A percentile compares a stretch with the other conserved stretches of the same genome.
Evolutionary conservation across 1,140 invertebrate genomes (phyloP).

Genomic region (Neomicropteryx cornuta): DNA sequence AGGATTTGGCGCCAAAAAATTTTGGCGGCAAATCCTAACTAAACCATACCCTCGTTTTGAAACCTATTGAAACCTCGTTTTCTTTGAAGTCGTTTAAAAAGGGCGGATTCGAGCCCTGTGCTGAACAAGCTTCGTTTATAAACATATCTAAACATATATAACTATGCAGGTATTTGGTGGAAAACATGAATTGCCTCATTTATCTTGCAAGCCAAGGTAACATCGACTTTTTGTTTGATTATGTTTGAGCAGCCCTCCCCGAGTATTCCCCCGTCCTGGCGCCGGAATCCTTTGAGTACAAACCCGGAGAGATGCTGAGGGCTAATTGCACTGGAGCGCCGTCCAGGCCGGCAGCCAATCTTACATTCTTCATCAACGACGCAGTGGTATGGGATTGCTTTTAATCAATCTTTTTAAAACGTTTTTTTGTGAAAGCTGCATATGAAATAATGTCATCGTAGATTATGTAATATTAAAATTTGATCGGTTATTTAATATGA

Average conservation of each 20-base stretch:
- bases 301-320: constrained; percentile 56
- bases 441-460: neutral
- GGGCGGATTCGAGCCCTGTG: too few relatives aligned
- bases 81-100: too few relatives aligned
- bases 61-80: too few relatives aligned
- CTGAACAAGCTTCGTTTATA: constrained; percentile 1
- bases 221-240: too few relatives aligned
- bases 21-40: too few relatives aligned
- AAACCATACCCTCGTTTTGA: too few relatives aligned
- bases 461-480: neutral
- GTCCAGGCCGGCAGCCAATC: constrained; percentile 51
- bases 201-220: too few relatives aligned
- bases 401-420: neutral
- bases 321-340: constrained; percentile 63
- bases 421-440: neutral
- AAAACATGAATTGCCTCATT: too few relatives aligned
- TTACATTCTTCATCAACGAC: constrained; percentile 64
- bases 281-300: constrained; percentile 56
- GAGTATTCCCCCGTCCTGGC: constrained; percentile 40
- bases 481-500: neutral
- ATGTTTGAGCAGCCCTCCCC: constrained; percentile 38
- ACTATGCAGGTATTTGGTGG: too few relatives aligned
- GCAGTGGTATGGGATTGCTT: constrained; percentile 48
- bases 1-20: too few relatives aligned
- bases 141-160: neutral